A percentile compares a stretch with the other conserved stretches of the same genome.
These are phyloP conservation scores for Sebastes itinus DNA, from an alignment of 2,797 vertebrate species.

Conservation along the genomic window DNA sequence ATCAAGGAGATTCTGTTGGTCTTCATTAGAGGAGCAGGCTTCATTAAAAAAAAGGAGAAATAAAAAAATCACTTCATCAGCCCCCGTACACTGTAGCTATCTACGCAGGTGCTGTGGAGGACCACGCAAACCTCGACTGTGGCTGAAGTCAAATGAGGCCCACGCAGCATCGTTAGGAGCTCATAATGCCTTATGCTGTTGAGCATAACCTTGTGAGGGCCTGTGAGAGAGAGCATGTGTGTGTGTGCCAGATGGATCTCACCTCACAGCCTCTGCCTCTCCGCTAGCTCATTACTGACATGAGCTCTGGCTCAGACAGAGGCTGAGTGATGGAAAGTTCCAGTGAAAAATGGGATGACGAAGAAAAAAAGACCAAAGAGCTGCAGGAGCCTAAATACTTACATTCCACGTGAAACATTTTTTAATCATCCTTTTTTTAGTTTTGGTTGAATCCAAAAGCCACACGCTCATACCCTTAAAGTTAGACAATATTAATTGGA, in stretches of 20 bases:
- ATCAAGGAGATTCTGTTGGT: conserved; percentile 77
- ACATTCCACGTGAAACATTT: background rate
- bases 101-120: conserved; percentile 47
- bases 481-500: background rate
- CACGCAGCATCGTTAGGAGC: conserved; percentile 83
- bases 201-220: conserved; percentile 81
- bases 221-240: conserved; percentile 52
- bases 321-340: conserved; percentile 65
- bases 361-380: conserved; percentile 43
- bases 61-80: conserved; percentile 51
- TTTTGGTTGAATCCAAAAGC: background rate
- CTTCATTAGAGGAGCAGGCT: conserved; percentile 70
- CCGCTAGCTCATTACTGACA: conserved; percentile 79
- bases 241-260: conserved; percentile 76
- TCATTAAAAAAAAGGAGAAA: conserved; percentile 53
- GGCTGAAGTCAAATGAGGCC: conserved; percentile 78
- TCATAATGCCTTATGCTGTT: conserved; percentile 72
- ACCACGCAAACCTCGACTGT: conserved; percentile 52
- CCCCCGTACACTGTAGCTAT: conserved; percentile 39
- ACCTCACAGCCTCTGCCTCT: conserved; percentile 76
- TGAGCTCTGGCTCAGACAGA: conserved; percentile 71
- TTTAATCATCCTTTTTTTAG: background rate
- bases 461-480: background rate
- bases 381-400: conserved; percentile 14
- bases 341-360: conserved; percentile 47